These are phyloP conservation scores for Trachelus tabidus DNA, from an alignment of 2,888 invertebrate genomes.

Conservation along the genomic window DNA sequence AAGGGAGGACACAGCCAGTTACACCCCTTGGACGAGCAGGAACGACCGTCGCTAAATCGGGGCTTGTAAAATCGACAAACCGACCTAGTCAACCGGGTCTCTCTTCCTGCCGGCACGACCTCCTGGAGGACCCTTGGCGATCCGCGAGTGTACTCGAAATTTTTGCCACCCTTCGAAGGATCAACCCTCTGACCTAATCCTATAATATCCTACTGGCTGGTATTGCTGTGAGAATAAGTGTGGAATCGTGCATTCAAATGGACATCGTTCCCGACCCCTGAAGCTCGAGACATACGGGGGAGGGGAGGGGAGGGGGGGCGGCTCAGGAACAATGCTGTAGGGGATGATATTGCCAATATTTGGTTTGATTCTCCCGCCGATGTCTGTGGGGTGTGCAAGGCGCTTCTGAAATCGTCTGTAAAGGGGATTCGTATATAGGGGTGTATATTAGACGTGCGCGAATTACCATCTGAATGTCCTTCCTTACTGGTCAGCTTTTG, in stretches of 20 bases:
- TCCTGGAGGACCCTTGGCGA: neutral
- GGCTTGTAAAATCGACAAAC: neutral
- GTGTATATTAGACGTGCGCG: conserved; percentile 55
- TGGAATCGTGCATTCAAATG: conserved; percentile 55
- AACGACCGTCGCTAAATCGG: neutral
- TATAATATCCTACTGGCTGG: conserved; percentile 44
- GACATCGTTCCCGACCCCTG: conserved; percentile 47
- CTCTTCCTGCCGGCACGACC: neutral
- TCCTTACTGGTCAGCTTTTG: conserved; percentile 51
- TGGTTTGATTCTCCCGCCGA: conserved; percentile 62
- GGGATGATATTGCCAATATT: conserved; percentile 66
- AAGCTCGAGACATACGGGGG: conserved; percentile 32
- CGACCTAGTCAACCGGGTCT: neutral
- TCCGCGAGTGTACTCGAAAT: neutral
- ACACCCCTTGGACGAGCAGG: neutral
- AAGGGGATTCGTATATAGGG: conserved; percentile 3
- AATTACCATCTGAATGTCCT: conserved; percentile 63
- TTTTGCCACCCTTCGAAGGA: neutral
- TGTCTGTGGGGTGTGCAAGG: conserved; percentile 31
- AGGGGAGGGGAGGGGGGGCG: conserved; percentile 23
- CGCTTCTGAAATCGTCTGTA: neutral
- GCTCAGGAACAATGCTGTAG: conserved; percentile 45
- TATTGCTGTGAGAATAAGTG: conserved; percentile 46
- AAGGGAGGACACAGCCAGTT: neutral
- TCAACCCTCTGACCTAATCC: conserved; percentile 47